These are phyloP conservation scores for Periophthalmus magnuspinnatus DNA, from an alignment of 2,797 vertebrate species.

Conservation along the genomic window DNA sequence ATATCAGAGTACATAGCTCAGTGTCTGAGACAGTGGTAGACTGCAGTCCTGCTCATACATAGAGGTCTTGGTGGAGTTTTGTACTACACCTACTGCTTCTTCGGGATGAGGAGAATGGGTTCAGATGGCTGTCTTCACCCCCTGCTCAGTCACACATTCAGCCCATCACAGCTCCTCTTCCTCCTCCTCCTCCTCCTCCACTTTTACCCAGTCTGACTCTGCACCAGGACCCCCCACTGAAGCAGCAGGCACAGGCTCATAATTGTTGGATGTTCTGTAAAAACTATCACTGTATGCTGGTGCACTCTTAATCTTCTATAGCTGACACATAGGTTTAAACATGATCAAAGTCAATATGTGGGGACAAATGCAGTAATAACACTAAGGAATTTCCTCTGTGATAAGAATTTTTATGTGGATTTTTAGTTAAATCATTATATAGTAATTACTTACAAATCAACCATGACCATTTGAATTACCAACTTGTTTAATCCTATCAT, in stretches of 20 bases:
- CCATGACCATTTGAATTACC: no score
- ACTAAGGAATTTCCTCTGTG: neutral
- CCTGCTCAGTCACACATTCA: slow-evolving; percentile 23
- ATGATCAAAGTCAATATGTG: neutral
- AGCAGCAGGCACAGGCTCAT: slow-evolving; percentile 19
- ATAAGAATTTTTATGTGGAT: neutral
- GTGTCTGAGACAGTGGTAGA: neutral
- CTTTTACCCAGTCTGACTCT: slow-evolving; percentile 17
- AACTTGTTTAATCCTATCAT: no score
- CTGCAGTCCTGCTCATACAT: neutral
- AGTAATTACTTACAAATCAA: no score
- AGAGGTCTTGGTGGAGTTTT: slow-evolving; percentile 20
- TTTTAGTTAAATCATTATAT: neutral
- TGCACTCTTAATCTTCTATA: neutral
- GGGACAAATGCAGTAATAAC: no score
- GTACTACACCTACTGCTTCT: slow-evolving; percentile 17
- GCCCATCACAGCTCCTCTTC: slow-evolving; percentile 17
- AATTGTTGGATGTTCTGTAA: slow-evolving; percentile 26
- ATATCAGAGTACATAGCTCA: neutral
- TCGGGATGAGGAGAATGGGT: slow-evolving; percentile 37
- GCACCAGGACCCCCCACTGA: slow-evolving; percentile 17
- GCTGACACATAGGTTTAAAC: neutral
- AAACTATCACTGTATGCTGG: neutral
- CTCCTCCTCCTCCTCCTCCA: slow-evolving; percentile 26
- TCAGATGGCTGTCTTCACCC: slow-evolving; percentile 39